Evolutionary conservation across 2,113 vertebrate genomes (phyloP).

Genomic region (Zapus hudsonius): DNA sequence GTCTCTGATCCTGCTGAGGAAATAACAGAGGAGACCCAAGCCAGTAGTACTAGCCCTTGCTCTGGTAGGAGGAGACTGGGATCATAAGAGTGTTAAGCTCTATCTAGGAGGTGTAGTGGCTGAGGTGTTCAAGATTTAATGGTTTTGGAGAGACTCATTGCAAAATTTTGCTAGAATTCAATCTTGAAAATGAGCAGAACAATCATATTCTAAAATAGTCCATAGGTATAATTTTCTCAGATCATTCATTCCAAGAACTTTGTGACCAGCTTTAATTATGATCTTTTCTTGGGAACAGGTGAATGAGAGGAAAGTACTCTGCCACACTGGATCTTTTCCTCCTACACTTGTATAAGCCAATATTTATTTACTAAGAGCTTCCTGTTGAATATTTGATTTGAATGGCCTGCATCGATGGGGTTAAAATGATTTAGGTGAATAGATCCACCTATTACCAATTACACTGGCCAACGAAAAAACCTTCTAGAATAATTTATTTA

Average conservation of each 20-base stretch:
- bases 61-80: background rate
- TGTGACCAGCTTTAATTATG: background rate
- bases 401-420: background rate
- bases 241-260: background rate
- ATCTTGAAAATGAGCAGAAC: background rate
- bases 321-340: background rate
- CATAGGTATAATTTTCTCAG: background rate
- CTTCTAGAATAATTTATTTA: constrained; percentile 60
- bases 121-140: fast-evolving
- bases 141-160: background rate
- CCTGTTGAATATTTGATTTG: background rate
- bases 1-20: background rate
- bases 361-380: background rate
- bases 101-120: background rate
- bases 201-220: background rate
- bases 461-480: background rate
- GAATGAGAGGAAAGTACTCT: background rate
- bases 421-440: background rate
- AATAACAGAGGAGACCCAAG: background rate
- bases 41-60: fast-evolving
- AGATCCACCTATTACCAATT: background rate
- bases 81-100: background rate
- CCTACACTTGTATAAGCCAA: background rate
- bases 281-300: background rate
- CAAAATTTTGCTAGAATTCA: background rate